phyloP scores from a whole-genome alignment of 1,140 invertebrate species.

The Sarcophaga bullata region DNA sequence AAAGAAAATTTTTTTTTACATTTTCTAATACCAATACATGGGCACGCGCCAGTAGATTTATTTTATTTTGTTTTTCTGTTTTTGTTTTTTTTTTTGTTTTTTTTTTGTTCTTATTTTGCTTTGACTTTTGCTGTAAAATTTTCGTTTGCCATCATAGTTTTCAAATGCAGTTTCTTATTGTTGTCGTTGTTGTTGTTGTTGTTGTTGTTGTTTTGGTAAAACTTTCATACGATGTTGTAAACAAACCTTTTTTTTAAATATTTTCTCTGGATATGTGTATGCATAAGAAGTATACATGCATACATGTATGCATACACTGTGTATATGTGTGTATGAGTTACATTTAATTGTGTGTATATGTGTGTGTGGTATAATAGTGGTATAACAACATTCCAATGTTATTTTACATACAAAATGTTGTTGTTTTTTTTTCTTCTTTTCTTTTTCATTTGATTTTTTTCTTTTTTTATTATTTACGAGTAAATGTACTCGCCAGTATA shows the following conservation, averaged over 20 bases:
- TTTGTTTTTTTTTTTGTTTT: background rate
- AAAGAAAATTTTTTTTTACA: background rate
- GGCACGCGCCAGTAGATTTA: slow-evolving; percentile 6
- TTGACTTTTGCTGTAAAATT: too few relatives aligned
- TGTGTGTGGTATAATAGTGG: background rate
- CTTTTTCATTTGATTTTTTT: background rate
- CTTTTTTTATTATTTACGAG: too few relatives aligned
- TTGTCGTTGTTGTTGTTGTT: too few relatives aligned
- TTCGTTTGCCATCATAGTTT: background rate
- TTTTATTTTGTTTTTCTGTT: background rate
- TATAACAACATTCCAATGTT: slow-evolving; percentile 15
- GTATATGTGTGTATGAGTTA: too few relatives aligned
- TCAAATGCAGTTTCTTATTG: background rate
- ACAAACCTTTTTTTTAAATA: background rate
- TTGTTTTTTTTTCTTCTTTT: background rate
- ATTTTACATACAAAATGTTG: slow-evolving; percentile 1
- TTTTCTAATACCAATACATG: background rate
- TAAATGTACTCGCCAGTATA: background rate
- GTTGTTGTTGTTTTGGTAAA: too few relatives aligned
- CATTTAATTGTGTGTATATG: background rate
- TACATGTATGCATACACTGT: background rate
- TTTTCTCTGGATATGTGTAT: background rate
- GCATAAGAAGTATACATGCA: background rate
- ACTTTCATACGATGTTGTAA: too few relatives aligned
- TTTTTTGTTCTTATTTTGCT: too few relatives aligned